These are phyloP conservation scores for Protobothrops flavoviridis DNA, from an alignment of 2,113 vertebrate species.

Conservation along the genomic window DNA sequence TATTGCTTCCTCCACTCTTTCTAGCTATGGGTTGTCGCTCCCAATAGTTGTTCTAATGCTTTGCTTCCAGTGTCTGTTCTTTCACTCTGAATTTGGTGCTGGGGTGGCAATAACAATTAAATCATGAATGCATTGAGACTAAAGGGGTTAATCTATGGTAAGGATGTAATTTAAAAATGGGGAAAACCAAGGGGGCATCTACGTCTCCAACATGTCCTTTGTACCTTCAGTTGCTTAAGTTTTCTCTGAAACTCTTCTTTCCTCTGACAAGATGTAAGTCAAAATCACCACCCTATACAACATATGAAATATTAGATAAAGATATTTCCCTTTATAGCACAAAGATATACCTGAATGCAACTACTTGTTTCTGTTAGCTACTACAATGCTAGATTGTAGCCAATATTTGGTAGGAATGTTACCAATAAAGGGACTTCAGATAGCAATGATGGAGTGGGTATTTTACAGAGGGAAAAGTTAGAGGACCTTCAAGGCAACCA, in stretches of 20 bases:
- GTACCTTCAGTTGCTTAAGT: not conserved
- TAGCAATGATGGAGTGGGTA: not conserved
- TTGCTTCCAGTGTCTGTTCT: not conserved
- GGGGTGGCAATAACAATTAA: not conserved
- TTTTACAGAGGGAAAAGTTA: not conserved
- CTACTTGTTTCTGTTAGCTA: not conserved
- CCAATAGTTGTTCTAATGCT: not conserved
- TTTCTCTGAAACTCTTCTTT: not conserved
- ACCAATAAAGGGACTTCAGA: not conserved
- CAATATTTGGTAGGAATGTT: not conserved
- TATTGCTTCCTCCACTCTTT: not conserved
- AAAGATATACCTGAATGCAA: not conserved
- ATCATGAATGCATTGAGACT: not conserved
- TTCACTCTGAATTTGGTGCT: not conserved
- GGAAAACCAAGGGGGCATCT: not conserved
- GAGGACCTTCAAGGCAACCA: not conserved
- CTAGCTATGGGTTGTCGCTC: not conserved
- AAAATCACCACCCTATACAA: not conserved
- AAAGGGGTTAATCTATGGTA: not conserved
- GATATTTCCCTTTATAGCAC: not conserved
- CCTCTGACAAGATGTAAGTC: not conserved
- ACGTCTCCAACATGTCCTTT: not conserved
- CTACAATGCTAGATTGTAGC: not conserved
- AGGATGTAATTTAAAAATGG: not conserved
- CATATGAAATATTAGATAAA: not conserved